Evolutionary conservation across 2,797 vertebrate genomes (phyloP).

Genomic region (Spinus olivaceus): DNA sequence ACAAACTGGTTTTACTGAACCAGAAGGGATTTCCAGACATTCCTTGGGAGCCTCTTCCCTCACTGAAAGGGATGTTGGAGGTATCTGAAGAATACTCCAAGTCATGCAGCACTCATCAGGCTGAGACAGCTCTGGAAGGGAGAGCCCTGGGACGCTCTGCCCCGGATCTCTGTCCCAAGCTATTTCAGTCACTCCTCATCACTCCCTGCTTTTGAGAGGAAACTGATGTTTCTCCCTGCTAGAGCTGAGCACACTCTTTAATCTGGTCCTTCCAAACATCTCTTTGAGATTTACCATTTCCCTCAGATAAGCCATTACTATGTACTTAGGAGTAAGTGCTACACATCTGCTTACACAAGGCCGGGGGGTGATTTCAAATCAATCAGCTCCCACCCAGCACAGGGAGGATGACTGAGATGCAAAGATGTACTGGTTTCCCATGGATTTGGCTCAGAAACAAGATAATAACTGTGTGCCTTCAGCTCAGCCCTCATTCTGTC

Average conservation of each 20-base stretch:
- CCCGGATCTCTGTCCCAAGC: neutral
- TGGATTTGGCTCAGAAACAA: neutral
- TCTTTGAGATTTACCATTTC: neutral
- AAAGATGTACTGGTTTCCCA: neutral
- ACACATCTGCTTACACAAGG: neutral
- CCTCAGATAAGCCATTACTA: neutral
- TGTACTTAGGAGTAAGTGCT: neutral
- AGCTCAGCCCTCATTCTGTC: neutral
- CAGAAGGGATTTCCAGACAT: neutral
- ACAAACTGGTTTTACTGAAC: neutral
- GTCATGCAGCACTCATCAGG: neutral
- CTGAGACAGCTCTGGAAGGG: neutral
- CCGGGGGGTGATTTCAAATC: neutral
- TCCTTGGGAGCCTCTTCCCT: neutral
- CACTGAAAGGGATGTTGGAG: neutral
- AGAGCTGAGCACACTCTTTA: neutral
- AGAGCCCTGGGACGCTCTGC: neutral
- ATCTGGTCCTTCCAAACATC: neutral
- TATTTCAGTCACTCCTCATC: slow-evolving; percentile 5
- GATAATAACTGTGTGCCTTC: neutral
- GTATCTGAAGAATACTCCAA: neutral
- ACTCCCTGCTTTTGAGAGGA: neutral
- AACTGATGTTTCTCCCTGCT: neutral
- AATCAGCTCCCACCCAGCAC: neutral
- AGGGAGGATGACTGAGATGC: neutral